Evolutionary conservation across 2,888 invertebrate genomes (phyloP).

Genomic region (Ditylenchus weischeri): DNA sequence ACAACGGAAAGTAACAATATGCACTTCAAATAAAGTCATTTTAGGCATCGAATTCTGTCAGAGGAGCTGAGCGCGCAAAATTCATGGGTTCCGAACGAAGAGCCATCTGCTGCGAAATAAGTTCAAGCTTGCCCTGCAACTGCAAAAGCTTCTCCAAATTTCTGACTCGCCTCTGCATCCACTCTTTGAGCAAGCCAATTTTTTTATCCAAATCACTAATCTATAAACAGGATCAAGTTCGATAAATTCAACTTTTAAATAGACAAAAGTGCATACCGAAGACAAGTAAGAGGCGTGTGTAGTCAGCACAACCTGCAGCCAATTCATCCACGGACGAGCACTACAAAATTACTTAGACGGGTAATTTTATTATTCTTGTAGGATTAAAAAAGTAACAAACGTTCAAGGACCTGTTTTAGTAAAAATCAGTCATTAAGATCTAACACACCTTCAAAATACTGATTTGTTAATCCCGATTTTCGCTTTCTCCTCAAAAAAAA

Average conservation of each 20-base stretch:
- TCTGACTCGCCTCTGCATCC: slow-evolving; percentile 16
- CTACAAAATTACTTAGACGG: background rate
- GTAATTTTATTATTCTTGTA: too few species aligned
- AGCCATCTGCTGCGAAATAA: slow-evolving; percentile 16
- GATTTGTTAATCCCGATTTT: too few species aligned
- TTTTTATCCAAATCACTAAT: slow-evolving; percentile 15
- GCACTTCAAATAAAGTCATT: background rate
- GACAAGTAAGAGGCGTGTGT: slow-evolving; percentile 14
- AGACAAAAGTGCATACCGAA: background rate
- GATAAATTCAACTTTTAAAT: background rate
- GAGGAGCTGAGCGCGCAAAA: background rate
- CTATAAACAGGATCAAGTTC: background rate
- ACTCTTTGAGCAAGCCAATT: slow-evolving; percentile 8
- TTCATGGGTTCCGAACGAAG: background rate
- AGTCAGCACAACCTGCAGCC: slow-evolving; percentile 14
- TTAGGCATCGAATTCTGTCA: background rate
- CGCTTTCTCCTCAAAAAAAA: too few species aligned
- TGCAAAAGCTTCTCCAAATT: slow-evolving; percentile 19
- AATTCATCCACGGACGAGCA: slow-evolving; percentile 11
- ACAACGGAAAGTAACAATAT: too few species aligned
- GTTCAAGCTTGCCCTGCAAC: slow-evolving; percentile 19
- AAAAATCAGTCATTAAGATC: too few species aligned
- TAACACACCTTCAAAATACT: too few species aligned
- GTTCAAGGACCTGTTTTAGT: too few species aligned
- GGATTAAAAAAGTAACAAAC: too few species aligned